Base-by-base conservation (phyloP, 2,797 vertebrate species). In the Heteromormyrus szaboi region DNA sequence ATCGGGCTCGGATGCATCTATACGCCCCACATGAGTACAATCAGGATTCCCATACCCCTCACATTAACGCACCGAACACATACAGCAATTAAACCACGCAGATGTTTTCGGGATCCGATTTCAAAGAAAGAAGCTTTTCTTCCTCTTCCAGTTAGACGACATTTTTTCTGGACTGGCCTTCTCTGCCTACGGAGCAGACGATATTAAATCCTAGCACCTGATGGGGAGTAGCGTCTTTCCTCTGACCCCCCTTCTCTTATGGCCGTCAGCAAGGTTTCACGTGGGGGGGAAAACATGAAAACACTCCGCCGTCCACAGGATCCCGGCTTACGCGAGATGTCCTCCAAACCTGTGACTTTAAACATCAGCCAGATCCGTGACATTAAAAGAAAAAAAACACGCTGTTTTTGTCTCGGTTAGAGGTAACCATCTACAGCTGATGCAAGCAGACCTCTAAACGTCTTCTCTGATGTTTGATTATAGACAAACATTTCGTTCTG, bases 371-470 rank as follows among this genome's bases (percentile, higher is more conserved):
- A 86, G 51, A 86, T 86, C 29, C 84, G 12, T 29, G 50, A 54
- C 50, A 56, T 86, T 37, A 4, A 6, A 5, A 86, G 37, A 86
- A 5, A 29, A 53, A 33, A 11, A n/a, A 11, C 12, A 19, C 37
- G 84, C 19, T 37, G 84, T 86, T 54, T 19, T n/a, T 4, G 79
- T 50, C 79, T 83, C 44, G 0, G 17, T 83, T 83, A 83, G 46
- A 50, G n/a, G 79, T 48, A 83, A 83, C 79, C 29, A 86, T 54
- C 50, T 86, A 86, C 50, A 86, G 50, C 48, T 86, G 84, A 54
- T n/a, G 11, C 51, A 8, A 8, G 48, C 84, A 86, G 51, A 86
- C 84, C 84, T 14, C 84, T 53, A 54, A 19, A 29, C 6, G 17
- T 50, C 50, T 12, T 41, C 51, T 86, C 84, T 86, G 84, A 86